Evolutionary conservation across 2,797 vertebrate genomes (phyloP), one percentile per base, ranked within the genome.

Genomic region (Corythornis leucogaster): DNA sequence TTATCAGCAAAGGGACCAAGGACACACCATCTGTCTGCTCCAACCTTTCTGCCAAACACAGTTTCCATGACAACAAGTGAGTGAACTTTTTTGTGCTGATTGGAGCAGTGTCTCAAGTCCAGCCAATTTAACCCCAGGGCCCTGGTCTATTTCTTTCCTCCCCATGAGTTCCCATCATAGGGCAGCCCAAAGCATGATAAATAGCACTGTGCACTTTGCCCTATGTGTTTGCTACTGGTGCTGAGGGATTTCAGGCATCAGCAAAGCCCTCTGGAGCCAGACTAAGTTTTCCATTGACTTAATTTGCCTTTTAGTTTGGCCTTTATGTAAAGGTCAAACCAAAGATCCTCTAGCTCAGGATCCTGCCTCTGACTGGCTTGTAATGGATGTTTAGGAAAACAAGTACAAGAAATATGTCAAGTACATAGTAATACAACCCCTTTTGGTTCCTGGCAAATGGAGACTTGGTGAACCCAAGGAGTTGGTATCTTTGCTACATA

Each of bases 1-100:
- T 99, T 95, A 99, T 99, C 97, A 99, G 99, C 98, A 99, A 99
- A 96, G 98, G 98, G 97, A 99, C 98, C 97, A 99, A 99, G 97
- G 99, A 99, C 94, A 99, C 98, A 61, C 98, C 99, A 9, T 97
- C 98, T 3, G 98, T 99, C 92, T 99, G 99, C 96, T 99, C 99
- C 89, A 99, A 99, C 97, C 98, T 99, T 95, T 99, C 98, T 88
- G 99, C 98, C 94, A 98, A 98, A 97, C 99, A 99, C 96, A 98
- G 97, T 68, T 99, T 99, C 91, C 98, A 99, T 66, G 98, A 99
- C 96, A 99, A 99, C 97, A 99, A 99, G 99, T 99, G 96, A 98
- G 99, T 97, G 40, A 74, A 75, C 25, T 20, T 33, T 28, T 53
- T 66, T 53, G 51, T 85, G 46, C 66, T 62, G 33, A 75, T 83